Conservation (phyloP, 2,113 vertebrate genomes). For the Thinocorus orbignyianus region DNA sequence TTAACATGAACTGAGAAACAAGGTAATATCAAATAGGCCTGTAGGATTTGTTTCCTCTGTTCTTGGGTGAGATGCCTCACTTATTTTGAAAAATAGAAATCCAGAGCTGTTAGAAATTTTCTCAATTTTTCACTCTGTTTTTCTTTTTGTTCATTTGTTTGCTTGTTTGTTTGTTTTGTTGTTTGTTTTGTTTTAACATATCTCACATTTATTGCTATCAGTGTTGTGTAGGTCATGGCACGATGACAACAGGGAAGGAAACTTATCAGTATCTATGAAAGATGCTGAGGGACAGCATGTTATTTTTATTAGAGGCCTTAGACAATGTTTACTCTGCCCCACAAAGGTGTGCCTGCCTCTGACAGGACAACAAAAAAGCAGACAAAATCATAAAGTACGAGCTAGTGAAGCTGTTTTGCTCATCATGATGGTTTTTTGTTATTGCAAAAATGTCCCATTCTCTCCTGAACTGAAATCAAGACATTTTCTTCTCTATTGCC, state of each 20-base stretch:
- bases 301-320: not conserved
- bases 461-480: not conserved
- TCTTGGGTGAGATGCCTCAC: not conserved
- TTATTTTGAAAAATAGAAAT: not conserved
- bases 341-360: not conserved
- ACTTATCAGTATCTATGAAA: not conserved
- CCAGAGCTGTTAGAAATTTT: not conserved
- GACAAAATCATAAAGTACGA: not conserved
- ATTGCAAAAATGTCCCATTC: not conserved
- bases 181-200: not conserved
- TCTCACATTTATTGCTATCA: fast-evolving
- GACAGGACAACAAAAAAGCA: not conserved
- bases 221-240: not conserved
- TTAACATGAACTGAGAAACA: not conserved
- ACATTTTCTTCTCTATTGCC: not conserved
- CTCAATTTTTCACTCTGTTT: not conserved
- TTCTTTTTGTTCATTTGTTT: not conserved
- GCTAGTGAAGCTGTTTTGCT: not conserved
- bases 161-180: not conserved
- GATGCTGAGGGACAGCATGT: not conserved
- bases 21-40: not conserved
- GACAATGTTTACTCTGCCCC: not conserved
- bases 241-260: not conserved
- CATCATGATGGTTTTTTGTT: not conserved
- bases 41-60: not conserved